Conservation (phyloP, 2,113 vertebrate species). For the Crotalus horridus region DNA sequence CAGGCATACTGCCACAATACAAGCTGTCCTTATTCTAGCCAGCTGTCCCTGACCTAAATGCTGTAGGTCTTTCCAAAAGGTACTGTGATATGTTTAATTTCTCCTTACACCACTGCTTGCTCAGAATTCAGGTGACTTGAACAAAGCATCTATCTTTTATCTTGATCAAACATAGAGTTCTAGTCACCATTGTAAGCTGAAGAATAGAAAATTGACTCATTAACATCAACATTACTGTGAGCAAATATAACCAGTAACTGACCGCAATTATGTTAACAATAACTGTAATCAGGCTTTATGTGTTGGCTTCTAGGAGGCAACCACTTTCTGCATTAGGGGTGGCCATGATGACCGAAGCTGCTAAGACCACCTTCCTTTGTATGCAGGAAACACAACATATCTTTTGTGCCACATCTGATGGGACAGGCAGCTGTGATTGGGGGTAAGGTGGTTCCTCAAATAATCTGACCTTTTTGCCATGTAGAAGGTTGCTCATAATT, state of each 20-base stretch:
- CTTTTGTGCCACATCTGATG: neutral
- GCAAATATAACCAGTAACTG: conserved; percentile 1
- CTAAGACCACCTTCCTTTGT: neutral
- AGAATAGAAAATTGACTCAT: neutral
- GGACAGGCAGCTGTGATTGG: neutral
- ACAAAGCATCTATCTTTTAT: conserved; percentile 42
- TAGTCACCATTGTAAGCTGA: conserved; percentile 24
- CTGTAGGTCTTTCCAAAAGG: neutral
- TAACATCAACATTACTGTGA: neutral
- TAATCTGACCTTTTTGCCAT: neutral
- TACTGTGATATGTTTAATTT: neutral
- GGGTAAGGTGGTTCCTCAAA: neutral
- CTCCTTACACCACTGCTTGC: conserved; percentile 8
- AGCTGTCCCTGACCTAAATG: neutral
- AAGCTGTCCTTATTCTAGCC: neutral
- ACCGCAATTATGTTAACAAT: neutral
- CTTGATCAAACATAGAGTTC: conserved; percentile 39
- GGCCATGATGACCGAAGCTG: neutral
- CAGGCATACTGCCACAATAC: neutral
- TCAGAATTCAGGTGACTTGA: neutral
- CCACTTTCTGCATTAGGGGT: neutral
- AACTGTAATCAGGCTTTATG: neutral
- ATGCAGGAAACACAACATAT: neutral
- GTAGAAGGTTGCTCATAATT: neutral
- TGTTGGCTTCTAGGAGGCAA: neutral